Evolutionary conservation across 2,797 vertebrate genomes (phyloP).

Genomic region (Takifugu rubripes): DNA sequence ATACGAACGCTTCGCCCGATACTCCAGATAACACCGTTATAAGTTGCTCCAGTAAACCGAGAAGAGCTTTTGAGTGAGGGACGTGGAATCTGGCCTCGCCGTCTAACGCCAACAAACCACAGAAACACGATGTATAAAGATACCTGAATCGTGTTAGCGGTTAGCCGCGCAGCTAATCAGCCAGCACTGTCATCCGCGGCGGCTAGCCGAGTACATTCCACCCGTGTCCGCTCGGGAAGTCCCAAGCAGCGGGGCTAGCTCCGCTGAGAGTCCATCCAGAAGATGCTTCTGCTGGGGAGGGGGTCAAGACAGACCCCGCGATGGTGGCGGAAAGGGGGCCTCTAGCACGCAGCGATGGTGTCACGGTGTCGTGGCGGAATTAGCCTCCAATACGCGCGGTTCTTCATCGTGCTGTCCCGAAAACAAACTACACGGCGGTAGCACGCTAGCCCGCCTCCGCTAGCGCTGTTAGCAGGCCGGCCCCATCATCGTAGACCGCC

Average conservation of each 20-base stretch:
- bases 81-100: background rate
- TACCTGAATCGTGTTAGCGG: conserved; percentile 63
- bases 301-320: conserved; percentile 24
- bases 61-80: background rate
- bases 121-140: conserved; percentile 22
- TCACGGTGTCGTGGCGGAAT: conserved; percentile 18
- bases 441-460: conserved; percentile 49
- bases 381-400: conserved; percentile 26
- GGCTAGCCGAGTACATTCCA: conserved; percentile 60
- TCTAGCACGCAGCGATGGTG: conserved; percentile 39
- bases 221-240: conserved; percentile 43
- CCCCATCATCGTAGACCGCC: conserved; percentile 56
- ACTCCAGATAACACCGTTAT: conserved; percentile 10
- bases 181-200: conserved; percentile 55
- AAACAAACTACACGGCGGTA: conserved; percentile 45
- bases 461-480: conserved; percentile 42
- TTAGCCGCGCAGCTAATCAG: conserved; percentile 61
- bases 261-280: conserved; percentile 18
- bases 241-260: conserved; percentile 46
- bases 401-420: conserved; percentile 44
- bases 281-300: no score
- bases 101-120: conserved; percentile 14
- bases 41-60: background rate
- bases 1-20: conserved; percentile 16
- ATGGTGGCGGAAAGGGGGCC: conserved; percentile 5